Evolutionary conservation across 1,140 invertebrate species (phyloP), one percentile per base, ranked within the genome.

Genomic region (Pachypsylla venusta): DNA sequence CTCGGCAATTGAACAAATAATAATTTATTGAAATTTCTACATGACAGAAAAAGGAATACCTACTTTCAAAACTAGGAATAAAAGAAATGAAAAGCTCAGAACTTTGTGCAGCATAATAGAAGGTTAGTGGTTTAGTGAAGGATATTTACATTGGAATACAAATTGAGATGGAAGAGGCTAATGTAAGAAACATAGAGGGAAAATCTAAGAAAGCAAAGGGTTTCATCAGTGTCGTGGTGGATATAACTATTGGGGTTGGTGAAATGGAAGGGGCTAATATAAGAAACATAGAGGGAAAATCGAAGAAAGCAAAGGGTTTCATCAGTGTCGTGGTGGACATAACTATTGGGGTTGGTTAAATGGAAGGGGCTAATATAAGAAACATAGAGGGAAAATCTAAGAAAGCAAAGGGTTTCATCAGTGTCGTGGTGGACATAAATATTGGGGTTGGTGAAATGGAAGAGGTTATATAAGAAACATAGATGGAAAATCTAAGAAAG

Each of bases 141-240:
- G 7, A 5, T 48, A 48, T 48, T 48, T 48, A 48, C 42, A 48
- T 48, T 48, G 42, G 42, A 48, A 48, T 48, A 48, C 4, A 19
- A 48, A 48, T 19, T 48, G 42, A 48, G 22, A 48, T 48, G 4
- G 16, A 5, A n/a, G 22, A 48, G 42, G 22, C n/a, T 7, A 48
- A 48, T 10, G 42, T 12, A 16, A 35, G 30, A 35, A 35, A 35
- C 30, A 35, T 10, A 35, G 30, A 35, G 10, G 16, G 30, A 35
- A 16, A 35, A 16, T 12, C 10, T 12, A 16, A 35, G 30, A 35
- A 35, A 35, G 30, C 10, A 35, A 35, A 10, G 16, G 30, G n/a
- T n/a, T n/a, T n/a, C n/a, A n/a, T n/a, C n/a, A n/a, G n/a, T n/a
- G n/a, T n/a, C n/a, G n/a, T n/a, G n/a, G n/a, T n/a, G n/a, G n/a